These are phyloP conservation scores for Thunnus thynnus DNA, from an alignment of 2,113 vertebrate species.

Conservation along the genomic window DNA sequence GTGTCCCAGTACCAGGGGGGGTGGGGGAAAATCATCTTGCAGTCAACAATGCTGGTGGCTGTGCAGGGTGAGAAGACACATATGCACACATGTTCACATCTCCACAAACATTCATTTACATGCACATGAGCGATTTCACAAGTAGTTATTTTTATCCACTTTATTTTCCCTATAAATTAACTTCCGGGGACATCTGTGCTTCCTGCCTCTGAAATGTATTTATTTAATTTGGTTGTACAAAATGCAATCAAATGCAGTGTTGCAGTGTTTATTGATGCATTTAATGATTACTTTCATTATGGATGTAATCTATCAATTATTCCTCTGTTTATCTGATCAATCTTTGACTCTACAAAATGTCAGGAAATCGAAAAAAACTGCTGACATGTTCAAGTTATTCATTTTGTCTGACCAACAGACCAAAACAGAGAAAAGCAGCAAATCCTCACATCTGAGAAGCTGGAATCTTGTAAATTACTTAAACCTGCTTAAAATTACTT, in stretches of 20 bases:
- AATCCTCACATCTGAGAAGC: no score
- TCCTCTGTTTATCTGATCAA: no score
- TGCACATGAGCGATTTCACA: neutral
- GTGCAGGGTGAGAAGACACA: slow-evolving; percentile 34
- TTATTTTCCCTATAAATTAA: neutral
- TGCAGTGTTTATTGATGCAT: no score
- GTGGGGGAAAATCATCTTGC: slow-evolving; percentile 93
- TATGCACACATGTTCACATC: neutral
- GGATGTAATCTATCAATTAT: no score
- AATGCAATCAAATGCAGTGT: neutral
- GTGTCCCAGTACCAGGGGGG: slow-evolving; percentile 99
- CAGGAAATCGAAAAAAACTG: no score
- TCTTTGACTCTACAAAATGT: no score
- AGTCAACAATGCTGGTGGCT: slow-evolving; percentile 88
- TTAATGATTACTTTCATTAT: no score
- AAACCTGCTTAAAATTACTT: no score
- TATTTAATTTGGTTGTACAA: neutral
- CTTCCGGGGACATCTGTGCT: neutral
- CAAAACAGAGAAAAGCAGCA: no score
- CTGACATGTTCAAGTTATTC: no score
- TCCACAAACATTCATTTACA: neutral
- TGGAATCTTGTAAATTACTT: no score
- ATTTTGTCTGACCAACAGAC: no score
- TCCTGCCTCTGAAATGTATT: neutral
- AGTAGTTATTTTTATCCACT: neutral